A percentile compares a stretch with the other conserved stretches of the same genome.
Evolutionary conservation across 2,113 vertebrate species (phyloP).

Genomic region (Lophotis ruficrista): DNA sequence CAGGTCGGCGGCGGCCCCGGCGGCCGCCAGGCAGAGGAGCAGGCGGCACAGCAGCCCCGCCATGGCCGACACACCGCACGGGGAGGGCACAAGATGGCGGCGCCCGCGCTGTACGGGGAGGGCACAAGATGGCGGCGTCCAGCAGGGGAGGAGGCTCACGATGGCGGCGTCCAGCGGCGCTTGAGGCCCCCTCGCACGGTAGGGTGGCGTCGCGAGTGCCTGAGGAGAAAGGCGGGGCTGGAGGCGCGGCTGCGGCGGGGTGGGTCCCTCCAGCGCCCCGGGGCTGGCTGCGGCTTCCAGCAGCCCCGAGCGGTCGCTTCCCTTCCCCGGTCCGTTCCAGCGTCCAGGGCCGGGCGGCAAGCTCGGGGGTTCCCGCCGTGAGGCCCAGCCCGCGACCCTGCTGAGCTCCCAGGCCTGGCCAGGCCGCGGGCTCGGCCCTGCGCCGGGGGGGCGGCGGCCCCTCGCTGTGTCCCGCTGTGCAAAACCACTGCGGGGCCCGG

Average conservation of each 20-base stretch:
- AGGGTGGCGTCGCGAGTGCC: rapidly evolving
- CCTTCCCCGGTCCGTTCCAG: no score
- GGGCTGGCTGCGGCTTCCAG: rapidly evolving
- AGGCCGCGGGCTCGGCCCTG: background rate
- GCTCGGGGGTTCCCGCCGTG: rapidly evolving
- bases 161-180: constrained; percentile 54
- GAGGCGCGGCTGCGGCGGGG: background rate
- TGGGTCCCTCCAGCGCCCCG: background rate
- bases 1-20: constrained; percentile 52
- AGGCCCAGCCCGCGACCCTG: rapidly evolving
- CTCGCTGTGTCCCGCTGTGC: no score
- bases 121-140: constrained; percentile 50
- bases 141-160: background rate
- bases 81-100: constrained; percentile 45
- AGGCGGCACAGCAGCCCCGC: constrained; percentile 37
- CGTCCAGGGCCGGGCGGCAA: background rate
- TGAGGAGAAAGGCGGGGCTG: background rate
- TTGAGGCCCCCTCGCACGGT: background rate
- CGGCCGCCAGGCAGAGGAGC: constrained; percentile 58
- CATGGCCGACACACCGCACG: constrained; percentile 60
- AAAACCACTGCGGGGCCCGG: background rate
- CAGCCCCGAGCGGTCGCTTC: background rate
- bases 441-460: no score
- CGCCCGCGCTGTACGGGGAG: constrained; percentile 11
- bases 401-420: background rate